Evolutionary conservation across 2,797 vertebrate genomes (phyloP).

Genomic region (Bovichtus diacanthus): DNA sequence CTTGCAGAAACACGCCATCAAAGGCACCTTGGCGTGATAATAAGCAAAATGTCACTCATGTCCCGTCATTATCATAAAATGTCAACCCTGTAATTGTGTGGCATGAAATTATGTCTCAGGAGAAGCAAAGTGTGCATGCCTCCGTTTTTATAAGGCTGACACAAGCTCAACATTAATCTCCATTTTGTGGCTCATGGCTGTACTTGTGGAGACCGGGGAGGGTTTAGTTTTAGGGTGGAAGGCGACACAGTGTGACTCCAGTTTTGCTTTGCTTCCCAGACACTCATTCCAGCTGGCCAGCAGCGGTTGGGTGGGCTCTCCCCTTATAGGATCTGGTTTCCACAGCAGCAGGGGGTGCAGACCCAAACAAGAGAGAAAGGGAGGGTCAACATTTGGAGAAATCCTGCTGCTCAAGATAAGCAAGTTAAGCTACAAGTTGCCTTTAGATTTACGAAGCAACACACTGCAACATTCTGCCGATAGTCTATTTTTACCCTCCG

Average conservation of each 20-base stretch:
- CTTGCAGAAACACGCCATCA: conserved; percentile 43
- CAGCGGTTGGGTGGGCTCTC: conserved; percentile 81
- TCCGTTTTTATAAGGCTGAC: conserved; percentile 56
- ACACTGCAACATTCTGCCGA: conserved; percentile 4
- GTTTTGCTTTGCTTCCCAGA: conserved; percentile 71
- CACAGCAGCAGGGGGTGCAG: conserved; percentile 70
- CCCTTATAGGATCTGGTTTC: conserved; percentile 81
- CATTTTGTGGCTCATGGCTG: conserved; percentile 45
- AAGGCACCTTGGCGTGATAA: conserved; percentile 69
- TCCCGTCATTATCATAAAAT: conserved; percentile 67
- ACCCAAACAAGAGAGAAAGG: conserved; percentile 37
- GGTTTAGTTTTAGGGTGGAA: conserved; percentile 61
- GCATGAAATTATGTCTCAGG: conserved; percentile 62
- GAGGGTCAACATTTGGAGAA: conserved; percentile 66
- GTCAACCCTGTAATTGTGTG: conserved; percentile 68
- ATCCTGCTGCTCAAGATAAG: conserved; percentile 60
- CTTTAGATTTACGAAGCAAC: conserved; percentile 28
- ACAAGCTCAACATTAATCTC: conserved; percentile 60
- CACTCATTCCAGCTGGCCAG: conserved; percentile 75
- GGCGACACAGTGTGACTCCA: conserved; percentile 54
- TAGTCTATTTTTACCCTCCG: conserved; percentile 47
- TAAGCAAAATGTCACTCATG: conserved; percentile 64
- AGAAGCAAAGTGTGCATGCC: conserved; percentile 31
- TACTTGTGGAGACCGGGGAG: conserved; percentile 34
- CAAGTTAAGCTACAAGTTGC: conserved; percentile 41